Conservation (phyloP, 1,140 invertebrate genomes). For the Diorhabda sublineata region DNA sequence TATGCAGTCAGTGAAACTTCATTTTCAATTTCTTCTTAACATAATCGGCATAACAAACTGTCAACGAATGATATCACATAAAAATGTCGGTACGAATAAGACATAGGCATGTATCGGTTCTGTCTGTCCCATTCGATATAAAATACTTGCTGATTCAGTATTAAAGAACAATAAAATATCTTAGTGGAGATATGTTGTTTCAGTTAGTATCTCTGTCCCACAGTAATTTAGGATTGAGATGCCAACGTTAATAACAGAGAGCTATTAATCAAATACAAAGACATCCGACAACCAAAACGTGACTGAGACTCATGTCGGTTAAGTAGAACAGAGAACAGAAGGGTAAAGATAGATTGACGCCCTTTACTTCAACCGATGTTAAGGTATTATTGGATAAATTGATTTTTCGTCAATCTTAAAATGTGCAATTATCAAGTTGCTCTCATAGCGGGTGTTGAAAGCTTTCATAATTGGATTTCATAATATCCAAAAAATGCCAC, state of each 20-base stretch:
- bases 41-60: background rate
- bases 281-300: conserved; percentile 29
- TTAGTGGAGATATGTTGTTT: conserved; percentile 26
- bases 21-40: too few species aligned
- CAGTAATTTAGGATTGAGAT: conserved; percentile 26
- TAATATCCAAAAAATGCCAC: too few species aligned
- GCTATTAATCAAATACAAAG: conserved; percentile 37
- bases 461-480: too few species aligned
- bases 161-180: conserved; percentile 21
- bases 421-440: too few species aligned
- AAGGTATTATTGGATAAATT: background rate
- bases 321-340: conserved; percentile 32
- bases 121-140: background rate
- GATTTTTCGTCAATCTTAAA: too few species aligned
- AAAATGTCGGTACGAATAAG: background rate
- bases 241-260: conserved; percentile 31
- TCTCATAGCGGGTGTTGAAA: too few species aligned
- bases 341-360: conserved; percentile 35
- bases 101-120: background rate
- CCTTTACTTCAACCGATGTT: conserved; percentile 21
- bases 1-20: too few species aligned
- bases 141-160: conserved; percentile 20
- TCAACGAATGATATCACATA: background rate
- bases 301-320: conserved; percentile 28
- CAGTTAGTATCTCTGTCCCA: conserved; percentile 26